Evolutionary conservation across 2,888 invertebrate genomes (phyloP), one percentile per base, ranked within the genome.

Genomic region (Drosophila helvetica): DNA sequence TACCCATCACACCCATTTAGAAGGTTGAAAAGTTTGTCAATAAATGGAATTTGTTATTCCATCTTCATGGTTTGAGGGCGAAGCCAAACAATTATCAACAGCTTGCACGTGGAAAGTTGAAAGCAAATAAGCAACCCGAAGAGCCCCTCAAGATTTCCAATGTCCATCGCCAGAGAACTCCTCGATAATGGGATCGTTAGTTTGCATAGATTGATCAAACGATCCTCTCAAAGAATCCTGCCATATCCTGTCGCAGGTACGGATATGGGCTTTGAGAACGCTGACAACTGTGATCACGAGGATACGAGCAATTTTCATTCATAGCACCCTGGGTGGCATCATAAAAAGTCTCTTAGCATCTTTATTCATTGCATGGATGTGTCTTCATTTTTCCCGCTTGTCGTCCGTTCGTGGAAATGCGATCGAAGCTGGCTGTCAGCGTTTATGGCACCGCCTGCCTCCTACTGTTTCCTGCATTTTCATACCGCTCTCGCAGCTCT

Each of bases 321-420:
- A 86, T 86, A 80, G 80, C 89, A 58, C 90, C 66, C 76, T 79
- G 80, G 89, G 88, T 74, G 81, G 86, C 79, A 78, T 89, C 90
- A 87, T 89, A 89, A 89, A 89, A 80, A 88, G 86, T 68, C 90
- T 79, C 88, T 89, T 84, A 89, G 88, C 82, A 84, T 83, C 77
- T 73, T 72, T 86, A 86, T 89, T 89, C 89, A 86, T 76, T 65
- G 52, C 68, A 50, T 47, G 62, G 59, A 46, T 52, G 52, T 74
- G 68, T 58, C 57, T 53, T 45, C 74, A 64, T 65, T 64, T 38
- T 73, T 53, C 60, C 61, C 59, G 55, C 52, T 67, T 38, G 38
- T n/a, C 38, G 52, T 53, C 72, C 66, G 67, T 55, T 79, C 86
- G 77, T 75, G 78, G 85, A 83, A 85, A 62, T 72, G 70, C 59